phyloP scores from a whole-genome alignment of 2,888 invertebrate species.

The Dusona sp. region DNA sequence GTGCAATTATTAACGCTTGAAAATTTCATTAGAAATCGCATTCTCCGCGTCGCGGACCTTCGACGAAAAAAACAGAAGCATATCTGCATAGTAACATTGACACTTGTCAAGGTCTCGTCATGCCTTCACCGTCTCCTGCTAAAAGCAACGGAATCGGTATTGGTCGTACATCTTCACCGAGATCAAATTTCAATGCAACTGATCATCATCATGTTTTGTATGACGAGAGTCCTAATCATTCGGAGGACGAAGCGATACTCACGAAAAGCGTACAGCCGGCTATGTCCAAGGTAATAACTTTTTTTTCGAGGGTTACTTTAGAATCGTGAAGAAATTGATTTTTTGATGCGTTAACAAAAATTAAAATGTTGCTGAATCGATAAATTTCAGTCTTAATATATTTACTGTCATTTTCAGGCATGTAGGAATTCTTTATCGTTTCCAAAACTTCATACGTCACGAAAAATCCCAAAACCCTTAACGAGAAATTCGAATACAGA shows the following conservation, averaged over 20 bases:
- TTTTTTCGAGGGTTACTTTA: neutral
- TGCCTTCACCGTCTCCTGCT: constrained; percentile 23
- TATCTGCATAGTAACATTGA: constrained; percentile 31
- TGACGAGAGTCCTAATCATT: constrained; percentile 88
- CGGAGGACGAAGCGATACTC: constrained; percentile 88
- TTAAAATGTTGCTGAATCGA: no score
- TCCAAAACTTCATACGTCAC: constrained; percentile 59
- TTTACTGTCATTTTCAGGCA: constrained; percentile 30
- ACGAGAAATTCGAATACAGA: constrained; percentile 30
- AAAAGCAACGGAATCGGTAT: constrained; percentile 36
- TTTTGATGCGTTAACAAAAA: neutral
- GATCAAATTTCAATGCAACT: constrained; percentile 26
- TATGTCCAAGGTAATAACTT: constrained; percentile 86
- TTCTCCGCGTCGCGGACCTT: constrained; percentile 43
- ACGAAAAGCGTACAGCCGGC: constrained; percentile 89
- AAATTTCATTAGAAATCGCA: neutral
- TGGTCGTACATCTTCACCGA: constrained; percentile 44
- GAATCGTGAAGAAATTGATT: neutral
- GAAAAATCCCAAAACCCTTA: constrained; percentile 49
- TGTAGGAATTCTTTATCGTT: constrained; percentile 49
- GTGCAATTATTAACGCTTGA: neutral
- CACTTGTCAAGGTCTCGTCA: constrained; percentile 26
- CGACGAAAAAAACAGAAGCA: constrained; percentile 38
- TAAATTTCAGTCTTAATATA: neutral
- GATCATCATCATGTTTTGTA: constrained; percentile 81